Evolutionary conservation across 2,888 invertebrate species (phyloP), one percentile per base, ranked within the genome.

Genomic region (Chydorus sphaericus): DNA sequence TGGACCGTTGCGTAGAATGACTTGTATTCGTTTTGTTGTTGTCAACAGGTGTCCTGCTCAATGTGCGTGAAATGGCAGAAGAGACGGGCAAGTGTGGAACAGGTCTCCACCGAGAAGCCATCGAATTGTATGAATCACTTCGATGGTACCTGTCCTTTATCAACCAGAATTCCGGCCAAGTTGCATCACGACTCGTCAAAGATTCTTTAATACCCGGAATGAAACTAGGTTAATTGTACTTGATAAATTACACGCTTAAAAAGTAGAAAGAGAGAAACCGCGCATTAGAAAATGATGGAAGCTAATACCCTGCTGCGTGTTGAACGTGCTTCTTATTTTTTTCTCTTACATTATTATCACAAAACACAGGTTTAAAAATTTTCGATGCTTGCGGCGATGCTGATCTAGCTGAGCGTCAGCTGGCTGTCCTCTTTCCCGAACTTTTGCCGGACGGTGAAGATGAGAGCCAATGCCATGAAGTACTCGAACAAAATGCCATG

Each of bases 161-260:
- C 29, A 57, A 57, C 28, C 54, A 57, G 28, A 54, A 57, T 18
- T 57, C 49, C 14, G 57, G 57, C 7, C 53, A 58, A 48, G 56
- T 58, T 14, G 26, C 51, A 14, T 51, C 58, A 6, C 26, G 58
- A 29, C 37, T 58, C 26, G 51, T 68, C 0, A 62, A 48, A 4
- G 66, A 68, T 54, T 65, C 63, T 23, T 68, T 67, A 56, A 65
- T 69, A 30, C 68, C 69, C 36, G 68, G 68, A 6, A 63, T 69
- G 33, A 63, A 62, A 57, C 54, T 69, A 30, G 69, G 69, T 68
- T 61, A 61, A 62, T 54, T 16, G 8, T 10, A 20, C 4, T 20
- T 23, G 8, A 10, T 36, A 18, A 4, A n/a, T n/a, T 16, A 7
- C 39, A n/a, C n/a, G n/a, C n/a, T n/a, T n/a, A n/a, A n/a, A n/a